phyloP scores from a whole-genome alignment of 1,140 invertebrate species.

The Battus philenor region DNA sequence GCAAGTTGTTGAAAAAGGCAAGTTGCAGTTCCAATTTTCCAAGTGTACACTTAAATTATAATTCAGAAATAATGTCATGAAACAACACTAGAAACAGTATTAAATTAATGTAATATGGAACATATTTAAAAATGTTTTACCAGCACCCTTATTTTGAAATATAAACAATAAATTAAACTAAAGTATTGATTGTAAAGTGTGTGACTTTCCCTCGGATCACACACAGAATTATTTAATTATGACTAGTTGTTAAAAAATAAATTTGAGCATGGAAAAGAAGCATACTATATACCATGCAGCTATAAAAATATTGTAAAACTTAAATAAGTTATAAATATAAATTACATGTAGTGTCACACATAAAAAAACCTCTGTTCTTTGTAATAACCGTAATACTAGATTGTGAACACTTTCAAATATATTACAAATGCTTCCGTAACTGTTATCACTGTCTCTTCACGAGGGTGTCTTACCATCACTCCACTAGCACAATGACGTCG shows the following conservation, averaged over 20 bases:
- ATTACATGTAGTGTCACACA: slow-evolving; percentile 64
- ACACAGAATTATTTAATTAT: slow-evolving; percentile 67
- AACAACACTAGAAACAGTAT: slow-evolving; percentile 16
- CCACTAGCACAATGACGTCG: slow-evolving; percentile 41
- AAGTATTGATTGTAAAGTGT: slow-evolving; percentile 46
- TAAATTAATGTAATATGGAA: slow-evolving; percentile 37
- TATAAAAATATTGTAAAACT: slow-evolving; percentile 72
- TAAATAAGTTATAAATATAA: slow-evolving; percentile 66
- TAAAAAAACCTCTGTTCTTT: slow-evolving; percentile 36
- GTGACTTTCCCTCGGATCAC: slow-evolving; percentile 44
- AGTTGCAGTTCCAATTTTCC: slow-evolving; percentile 45
- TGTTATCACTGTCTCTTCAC: slow-evolving; percentile 7
- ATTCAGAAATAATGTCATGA: slow-evolving; percentile 9
- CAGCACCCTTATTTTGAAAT: slow-evolving; percentile 51
- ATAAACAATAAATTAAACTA: slow-evolving; percentile 61
- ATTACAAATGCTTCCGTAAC: slow-evolving; percentile 26
- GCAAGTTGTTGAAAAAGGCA: slow-evolving; percentile 63
- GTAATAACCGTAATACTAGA: slow-evolving; percentile 33
- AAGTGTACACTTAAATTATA: not conserved
- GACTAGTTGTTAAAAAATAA: slow-evolving; percentile 70
- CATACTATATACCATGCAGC: slow-evolving; percentile 69
- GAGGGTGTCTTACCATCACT: slow-evolving; percentile 31
- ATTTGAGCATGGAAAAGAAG: slow-evolving; percentile 74
- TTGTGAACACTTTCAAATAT: slow-evolving; percentile 39
- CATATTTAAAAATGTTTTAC: slow-evolving; percentile 44